Percentiles rank a stretch among this genome's conserved stretches.
Evolutionary conservation across 2,797 vertebrate genomes (phyloP).

Genomic region (Lutjanus argentimaculatus): DNA sequence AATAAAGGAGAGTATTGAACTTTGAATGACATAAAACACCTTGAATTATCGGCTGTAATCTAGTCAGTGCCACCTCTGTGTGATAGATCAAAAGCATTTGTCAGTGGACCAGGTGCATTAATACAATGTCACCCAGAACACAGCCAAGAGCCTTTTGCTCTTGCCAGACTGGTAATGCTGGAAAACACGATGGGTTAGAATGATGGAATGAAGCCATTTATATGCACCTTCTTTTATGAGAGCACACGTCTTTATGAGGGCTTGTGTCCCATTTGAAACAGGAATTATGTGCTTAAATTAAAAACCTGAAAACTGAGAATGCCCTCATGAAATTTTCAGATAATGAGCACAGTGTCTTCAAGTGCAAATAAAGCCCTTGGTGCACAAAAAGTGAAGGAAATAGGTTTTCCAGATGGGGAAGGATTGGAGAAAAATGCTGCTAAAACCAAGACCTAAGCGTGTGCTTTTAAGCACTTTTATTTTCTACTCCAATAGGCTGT

Average conservation of each 20-base stretch:
- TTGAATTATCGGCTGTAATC: conserved; percentile 13
- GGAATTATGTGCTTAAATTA: conserved; percentile 4
- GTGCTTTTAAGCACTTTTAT: neutral
- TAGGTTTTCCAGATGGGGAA: neutral
- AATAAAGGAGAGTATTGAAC: conserved; percentile 1
- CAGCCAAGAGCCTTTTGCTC: conserved; percentile 9
- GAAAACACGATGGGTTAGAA: neutral
- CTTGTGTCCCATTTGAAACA: conserved; percentile 10
- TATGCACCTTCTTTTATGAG: neutral
- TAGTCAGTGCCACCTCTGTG: neutral
- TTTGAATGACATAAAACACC: conserved; percentile 1
- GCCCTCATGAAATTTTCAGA: conserved; percentile 1
- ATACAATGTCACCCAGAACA: conserved; percentile 9
- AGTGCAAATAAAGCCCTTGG: conserved; percentile 1
- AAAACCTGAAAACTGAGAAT: conserved; percentile 25
- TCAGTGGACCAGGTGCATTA: conserved; percentile 35
- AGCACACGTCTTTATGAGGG: neutral
- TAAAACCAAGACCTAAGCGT: neutral
- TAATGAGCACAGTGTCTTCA: neutral
- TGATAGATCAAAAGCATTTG: neutral
- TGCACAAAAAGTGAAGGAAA: neutral
- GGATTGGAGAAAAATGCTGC: neutral
- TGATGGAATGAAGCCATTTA: conserved; percentile 20
- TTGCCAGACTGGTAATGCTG: conserved; percentile 43
- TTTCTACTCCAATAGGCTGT: neutral